A percentile compares a stretch with the other conserved stretches of the same genome.
phyloP scores from a whole-genome alignment of 2,113 vertebrate genomes.

The Pleuronectes platessa region DNA sequence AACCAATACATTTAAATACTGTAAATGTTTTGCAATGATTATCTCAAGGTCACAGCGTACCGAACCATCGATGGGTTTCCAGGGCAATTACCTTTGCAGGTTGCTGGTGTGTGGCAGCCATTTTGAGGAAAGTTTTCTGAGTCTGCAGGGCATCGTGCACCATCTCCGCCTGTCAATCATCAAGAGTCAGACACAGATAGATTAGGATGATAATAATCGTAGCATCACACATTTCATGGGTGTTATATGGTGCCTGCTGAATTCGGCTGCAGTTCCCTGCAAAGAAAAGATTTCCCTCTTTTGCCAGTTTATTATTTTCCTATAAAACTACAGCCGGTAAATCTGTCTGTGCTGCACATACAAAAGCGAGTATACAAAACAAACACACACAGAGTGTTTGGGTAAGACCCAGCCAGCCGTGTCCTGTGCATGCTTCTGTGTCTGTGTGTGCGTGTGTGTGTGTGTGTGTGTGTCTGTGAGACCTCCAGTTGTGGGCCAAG shows the following conservation, averaged over 20 bases:
- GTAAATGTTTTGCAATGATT: no score
- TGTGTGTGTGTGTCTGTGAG: constrained; percentile 39
- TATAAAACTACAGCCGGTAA: constrained; percentile 21
- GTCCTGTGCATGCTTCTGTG: constrained; percentile 34
- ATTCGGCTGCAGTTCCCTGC: not conserved
- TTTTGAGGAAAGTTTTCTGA: constrained; percentile 88
- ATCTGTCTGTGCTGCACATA: constrained; percentile 16
- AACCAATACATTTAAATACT: no score
- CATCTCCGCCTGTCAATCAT: constrained; percentile 90
- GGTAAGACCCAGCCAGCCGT: constrained; percentile 57
- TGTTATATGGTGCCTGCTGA: not conserved
- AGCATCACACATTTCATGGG: not conserved
- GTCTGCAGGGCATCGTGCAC: constrained; percentile 91
- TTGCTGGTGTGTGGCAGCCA: constrained; percentile 89
- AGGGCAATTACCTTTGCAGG: constrained; percentile 88
- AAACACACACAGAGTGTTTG: constrained; percentile 37
- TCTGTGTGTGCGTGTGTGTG: constrained; percentile 24
- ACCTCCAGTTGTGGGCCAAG: constrained; percentile 62
- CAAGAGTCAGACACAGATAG: constrained; percentile 30
- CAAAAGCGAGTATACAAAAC: constrained; percentile 10
- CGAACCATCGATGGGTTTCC: not conserved
- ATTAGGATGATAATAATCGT: constrained; percentile 4
- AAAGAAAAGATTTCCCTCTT: not conserved
- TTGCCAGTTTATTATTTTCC: not conserved
- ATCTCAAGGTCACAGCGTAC: no score